Evolutionary conservation across 30 jellyfish, hydroid and myxozoan genomes (phyloP).

Genomic region (Euphysa ruthae): DNA sequence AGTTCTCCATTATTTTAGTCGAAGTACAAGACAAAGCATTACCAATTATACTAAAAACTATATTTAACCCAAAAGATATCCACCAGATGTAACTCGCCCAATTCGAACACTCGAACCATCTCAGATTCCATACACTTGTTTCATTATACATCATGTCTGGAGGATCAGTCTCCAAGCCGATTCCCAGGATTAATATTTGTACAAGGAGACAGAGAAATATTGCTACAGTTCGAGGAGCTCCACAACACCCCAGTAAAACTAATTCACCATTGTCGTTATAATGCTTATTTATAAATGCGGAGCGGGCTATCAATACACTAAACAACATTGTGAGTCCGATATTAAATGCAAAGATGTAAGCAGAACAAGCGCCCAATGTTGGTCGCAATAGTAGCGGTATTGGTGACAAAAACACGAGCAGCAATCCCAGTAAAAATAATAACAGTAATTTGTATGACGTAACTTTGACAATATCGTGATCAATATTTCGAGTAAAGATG

Average conservation of each 20-base stretch:
- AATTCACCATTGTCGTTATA: conserved; percentile 60
- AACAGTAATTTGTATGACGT: conserved; percentile 54
- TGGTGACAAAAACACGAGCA: conserved; percentile 51
- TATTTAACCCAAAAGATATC: conserved; percentile 63
- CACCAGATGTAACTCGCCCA: conserved; percentile 60
- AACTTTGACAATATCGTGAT: conserved; percentile 54
- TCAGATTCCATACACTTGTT: conserved; percentile 68
- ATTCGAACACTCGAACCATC: conserved; percentile 64
- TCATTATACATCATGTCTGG: conserved; percentile 20
- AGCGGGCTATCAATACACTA: conserved; percentile 55
- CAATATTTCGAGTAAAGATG: conserved; percentile 75
- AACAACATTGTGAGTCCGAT: conserved; percentile 67
- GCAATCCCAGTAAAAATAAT: conserved; percentile 56
- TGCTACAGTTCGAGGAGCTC: conserved; percentile 54
- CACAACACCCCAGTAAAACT: conserved; percentile 26
- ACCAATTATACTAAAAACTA: conserved; percentile 47
- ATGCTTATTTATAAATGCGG: conserved; percentile 9
- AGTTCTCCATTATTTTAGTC: conserved; percentile 47
- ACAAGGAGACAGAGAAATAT: conserved; percentile 17
- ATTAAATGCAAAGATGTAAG: conserved; percentile 58
- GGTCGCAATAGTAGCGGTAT: conserved; percentile 75
- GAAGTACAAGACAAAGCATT: conserved; percentile 50
- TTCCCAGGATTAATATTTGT: conserved; percentile 47
- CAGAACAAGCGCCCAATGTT: conserved; percentile 31
- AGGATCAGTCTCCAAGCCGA: conserved; percentile 27